Conservation (phyloP, 2,888 invertebrate species). For the Silvanus unidentatus region DNA sequence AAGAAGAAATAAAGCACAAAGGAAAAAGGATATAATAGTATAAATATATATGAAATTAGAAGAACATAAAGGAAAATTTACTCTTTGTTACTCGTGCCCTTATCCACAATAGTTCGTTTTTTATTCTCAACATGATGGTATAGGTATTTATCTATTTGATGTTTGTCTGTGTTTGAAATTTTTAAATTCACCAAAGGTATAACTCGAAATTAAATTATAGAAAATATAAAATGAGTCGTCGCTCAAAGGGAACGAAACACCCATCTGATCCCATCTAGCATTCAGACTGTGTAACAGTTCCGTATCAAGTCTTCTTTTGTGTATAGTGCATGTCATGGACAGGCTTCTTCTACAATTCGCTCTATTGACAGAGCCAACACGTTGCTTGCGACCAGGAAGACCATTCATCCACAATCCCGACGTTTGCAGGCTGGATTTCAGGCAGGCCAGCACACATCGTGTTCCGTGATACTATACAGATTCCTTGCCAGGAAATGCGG, state of each 20-base stretch:
- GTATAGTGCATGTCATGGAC: conserved; percentile 35
- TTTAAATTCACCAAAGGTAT: conserved; percentile 26
- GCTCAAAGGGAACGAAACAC: conserved; percentile 34
- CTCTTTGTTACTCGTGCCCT: too few species aligned
- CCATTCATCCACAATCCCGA: conserved; percentile 22
- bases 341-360: conserved; percentile 35
- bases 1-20: too few species aligned
- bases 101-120: too few species aligned
- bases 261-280: conserved; percentile 37
- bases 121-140: too few species aligned
- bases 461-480: too few species aligned
- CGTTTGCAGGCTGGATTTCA: too few species aligned
- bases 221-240: conserved; percentile 34
- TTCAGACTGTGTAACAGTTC: conserved; percentile 37
- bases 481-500: too few species aligned
- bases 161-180: conserved; percentile 7
- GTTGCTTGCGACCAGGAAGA: conserved; percentile 25
- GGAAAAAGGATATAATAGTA: too few species aligned
- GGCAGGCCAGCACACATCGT: too few species aligned
- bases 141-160: too few species aligned
- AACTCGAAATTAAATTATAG: conserved; percentile 36
- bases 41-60: too few species aligned
- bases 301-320: conserved; percentile 37
- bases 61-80: too few species aligned
- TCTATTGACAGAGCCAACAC: conserved; percentile 39